phyloP scores from a whole-genome alignment of 2,888 invertebrate species.

The Stenchaetothrips biformis region DNA sequence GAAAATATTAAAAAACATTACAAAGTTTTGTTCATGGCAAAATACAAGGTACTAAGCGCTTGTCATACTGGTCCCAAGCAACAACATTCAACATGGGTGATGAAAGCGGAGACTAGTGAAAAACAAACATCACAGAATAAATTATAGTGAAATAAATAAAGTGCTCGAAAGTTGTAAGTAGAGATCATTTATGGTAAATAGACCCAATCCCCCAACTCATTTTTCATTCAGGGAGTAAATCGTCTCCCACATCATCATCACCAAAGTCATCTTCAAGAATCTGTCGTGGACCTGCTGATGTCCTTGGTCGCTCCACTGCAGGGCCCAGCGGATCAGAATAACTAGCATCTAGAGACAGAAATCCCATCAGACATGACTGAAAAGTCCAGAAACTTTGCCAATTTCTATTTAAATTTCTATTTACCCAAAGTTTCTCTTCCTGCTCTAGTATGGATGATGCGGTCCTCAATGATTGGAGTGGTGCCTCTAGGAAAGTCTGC shows the following conservation, averaged over 20 bases:
- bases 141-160: neutral
- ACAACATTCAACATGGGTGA: no score
- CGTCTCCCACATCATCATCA: slow-evolving; percentile 67
- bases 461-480: neutral
- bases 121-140: neutral
- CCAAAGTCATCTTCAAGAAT: slow-evolving; percentile 60
- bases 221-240: slow-evolving; percentile 60
- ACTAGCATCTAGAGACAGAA: slow-evolving; percentile 46
- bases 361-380: slow-evolving; percentile 28
- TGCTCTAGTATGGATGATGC: neutral
- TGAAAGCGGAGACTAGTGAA: no score
- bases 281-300: slow-evolving; percentile 49
- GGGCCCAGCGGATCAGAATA: slow-evolving; percentile 57
- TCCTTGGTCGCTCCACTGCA: slow-evolving; percentile 52
- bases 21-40: no score
- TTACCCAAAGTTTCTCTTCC: neutral
- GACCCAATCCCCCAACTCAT: neutral
- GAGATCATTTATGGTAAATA: neutral
- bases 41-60: no score
- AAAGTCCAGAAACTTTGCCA: neutral
- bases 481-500: neutral
- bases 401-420: neutral
- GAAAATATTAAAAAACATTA: no score
- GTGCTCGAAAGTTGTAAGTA: neutral
- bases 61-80: no score